These are phyloP conservation scores for Dolichallabes microphthalmus DNA, from an alignment of 2,113 vertebrate genomes.

Conservation along the genomic window DNA sequence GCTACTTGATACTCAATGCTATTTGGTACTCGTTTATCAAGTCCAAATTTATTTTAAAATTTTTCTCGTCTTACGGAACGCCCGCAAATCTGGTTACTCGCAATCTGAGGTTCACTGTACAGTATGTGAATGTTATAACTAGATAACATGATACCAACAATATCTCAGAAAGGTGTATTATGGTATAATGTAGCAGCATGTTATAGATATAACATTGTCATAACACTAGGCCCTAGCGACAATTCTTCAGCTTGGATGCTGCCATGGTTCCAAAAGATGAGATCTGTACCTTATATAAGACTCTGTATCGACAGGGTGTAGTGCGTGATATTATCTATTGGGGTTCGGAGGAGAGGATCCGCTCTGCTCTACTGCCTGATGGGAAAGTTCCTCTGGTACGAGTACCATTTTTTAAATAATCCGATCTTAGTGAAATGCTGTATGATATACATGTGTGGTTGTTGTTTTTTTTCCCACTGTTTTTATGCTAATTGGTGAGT, in stretches of 20 bases:
- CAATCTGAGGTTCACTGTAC: too few species aligned
- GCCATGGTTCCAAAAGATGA: background rate
- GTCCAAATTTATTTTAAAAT: too few species aligned
- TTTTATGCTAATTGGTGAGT: background rate
- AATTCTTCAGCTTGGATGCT: background rate
- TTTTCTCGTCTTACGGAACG: too few species aligned
- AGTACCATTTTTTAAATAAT: background rate
- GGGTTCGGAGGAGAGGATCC: conserved; percentile 75
- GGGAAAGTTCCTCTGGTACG: conserved; percentile 87
- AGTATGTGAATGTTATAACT: background rate
- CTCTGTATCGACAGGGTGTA: conserved; percentile 65
- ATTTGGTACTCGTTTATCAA: too few species aligned
- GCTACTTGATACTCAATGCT: too few species aligned
- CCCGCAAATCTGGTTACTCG: too few species aligned
- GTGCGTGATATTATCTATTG: conserved; percentile 85
- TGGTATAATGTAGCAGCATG: background rate
- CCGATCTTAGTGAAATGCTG: background rate
- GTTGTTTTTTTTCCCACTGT: background rate
- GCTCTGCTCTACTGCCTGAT: conserved; percentile 69
- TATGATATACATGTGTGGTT: background rate
- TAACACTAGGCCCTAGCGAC: background rate
- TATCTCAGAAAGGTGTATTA: background rate
- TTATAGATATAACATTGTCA: background rate
- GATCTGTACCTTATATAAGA: background rate
- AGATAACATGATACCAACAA: background rate